Evolutionary conservation across 2,113 vertebrate genomes (phyloP), one percentile per base, ranked within the genome.

Genomic region (Corythoichthys intestinalis): DNA sequence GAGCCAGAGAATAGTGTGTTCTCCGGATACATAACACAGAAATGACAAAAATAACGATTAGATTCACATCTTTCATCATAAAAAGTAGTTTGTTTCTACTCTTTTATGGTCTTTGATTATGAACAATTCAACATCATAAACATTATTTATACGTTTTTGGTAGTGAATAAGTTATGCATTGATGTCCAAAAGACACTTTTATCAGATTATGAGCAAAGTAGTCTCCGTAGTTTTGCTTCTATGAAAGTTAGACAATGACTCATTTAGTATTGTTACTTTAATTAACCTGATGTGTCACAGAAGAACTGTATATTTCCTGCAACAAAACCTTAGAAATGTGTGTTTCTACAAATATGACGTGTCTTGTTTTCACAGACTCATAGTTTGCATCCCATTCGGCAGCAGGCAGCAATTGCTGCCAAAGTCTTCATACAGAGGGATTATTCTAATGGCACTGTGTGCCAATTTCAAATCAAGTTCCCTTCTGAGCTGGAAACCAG

Each of bases 371-470:
- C 39, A 71, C 83, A 90, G 88, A 90, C 85, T n/a, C 97, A 99
- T 89, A 97, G 96, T 80, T 90, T 99, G 75, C 96, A 99, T 91
- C 96, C 98, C 81, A 91, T 99, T 83, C 92, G 95, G 77, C 93
- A 94, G 60, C 96, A 94, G 10, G 94, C 95, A 0, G 94, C 96
- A 0, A 73, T 98, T 72, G 93, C 95, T 85, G 95, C 95, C 77
- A 98, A 99, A 81, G 94, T 99, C 79, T 99, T 98, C 54, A 92
- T 99, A 72, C 97, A 99, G 91, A 93, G 97, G 81, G 97, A 99
- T 80, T 99, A 98, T 82, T 94, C 94, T 0, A 95, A 96, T 0
- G 96, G 97, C n/a, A 99, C 96, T 68, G 89, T 94, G 4, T 99
- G 96, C 80, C 96, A 97, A 82, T 99, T 99, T 91, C 97, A 98